phyloP scores from a whole-genome alignment of 2,888 invertebrate genomes.

The Epinotia nisella region DNA sequence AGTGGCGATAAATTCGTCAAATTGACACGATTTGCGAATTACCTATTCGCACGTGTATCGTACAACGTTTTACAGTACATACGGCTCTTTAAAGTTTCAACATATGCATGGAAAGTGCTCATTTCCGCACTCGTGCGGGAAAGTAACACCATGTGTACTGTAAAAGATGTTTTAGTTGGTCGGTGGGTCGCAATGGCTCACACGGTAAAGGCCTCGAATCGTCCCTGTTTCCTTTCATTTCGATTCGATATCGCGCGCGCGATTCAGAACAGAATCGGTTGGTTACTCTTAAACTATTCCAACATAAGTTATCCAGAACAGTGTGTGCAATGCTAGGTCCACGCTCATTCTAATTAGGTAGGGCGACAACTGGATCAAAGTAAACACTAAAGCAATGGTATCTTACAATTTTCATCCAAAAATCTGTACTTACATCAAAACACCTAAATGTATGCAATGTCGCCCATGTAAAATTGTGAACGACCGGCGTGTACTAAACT shows the following conservation, averaged over 20 bases:
- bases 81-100: too few species aligned
- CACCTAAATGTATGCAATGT: slow-evolving; percentile 36
- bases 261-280: slow-evolving; percentile 52
- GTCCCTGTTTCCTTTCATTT: slow-evolving; percentile 7
- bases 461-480: slow-evolving; percentile 41
- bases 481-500: slow-evolving; percentile 55
- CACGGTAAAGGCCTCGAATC: slow-evolving; percentile 35
- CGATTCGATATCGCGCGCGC: slow-evolving; percentile 34
- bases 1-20: too few species aligned
- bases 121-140: too few species aligned
- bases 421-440: slow-evolving; percentile 42
- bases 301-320: slow-evolving; percentile 84
- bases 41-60: too few species aligned
- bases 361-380: slow-evolving; percentile 34
- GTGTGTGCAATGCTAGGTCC: slow-evolving; percentile 55
- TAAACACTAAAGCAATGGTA: slow-evolving; percentile 32
- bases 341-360: slow-evolving; percentile 35
- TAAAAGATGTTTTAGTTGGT: not conserved
- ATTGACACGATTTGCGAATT: too few species aligned
- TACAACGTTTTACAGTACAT: too few species aligned
- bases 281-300: slow-evolving; percentile 71
- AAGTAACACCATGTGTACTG: too few species aligned
- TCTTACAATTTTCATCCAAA: slow-evolving; percentile 30
- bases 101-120: too few species aligned
- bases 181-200: not conserved